These are phyloP conservation scores for Sebastes aleutianus DNA, from an alignment of 2,797 vertebrate genomes.

Conservation along the genomic window DNA sequence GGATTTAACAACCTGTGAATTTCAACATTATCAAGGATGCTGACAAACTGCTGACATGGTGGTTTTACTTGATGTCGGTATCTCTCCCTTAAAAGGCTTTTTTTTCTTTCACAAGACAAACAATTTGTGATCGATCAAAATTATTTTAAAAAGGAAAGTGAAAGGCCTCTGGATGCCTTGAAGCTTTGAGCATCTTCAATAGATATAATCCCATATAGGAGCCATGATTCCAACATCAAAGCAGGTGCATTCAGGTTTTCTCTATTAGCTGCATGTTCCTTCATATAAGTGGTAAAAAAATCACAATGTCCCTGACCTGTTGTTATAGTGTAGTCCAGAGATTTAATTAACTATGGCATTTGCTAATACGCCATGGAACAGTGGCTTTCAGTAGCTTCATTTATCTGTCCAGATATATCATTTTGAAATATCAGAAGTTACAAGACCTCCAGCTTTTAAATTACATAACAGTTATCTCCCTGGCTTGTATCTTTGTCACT, in stretches of 20 bases:
- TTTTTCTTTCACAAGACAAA: background rate
- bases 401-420: background rate
- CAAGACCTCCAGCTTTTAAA: background rate
- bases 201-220: background rate
- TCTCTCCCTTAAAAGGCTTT: background rate
- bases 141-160: background rate
- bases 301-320: background rate
- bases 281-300: background rate
- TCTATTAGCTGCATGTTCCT: background rate
- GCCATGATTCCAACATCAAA: background rate
- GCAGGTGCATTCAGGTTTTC: background rate
- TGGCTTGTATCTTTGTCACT: constrained; percentile 24
- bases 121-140: background rate
- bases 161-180: background rate
- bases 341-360: constrained; percentile 5
- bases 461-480: background rate
- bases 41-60: constrained; percentile 3
- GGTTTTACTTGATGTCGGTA: background rate
- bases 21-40: background rate
- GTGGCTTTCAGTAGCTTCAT: background rate
- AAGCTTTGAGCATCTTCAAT: background rate
- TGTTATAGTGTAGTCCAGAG: background rate
- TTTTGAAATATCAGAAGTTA: background rate
- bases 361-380: background rate
- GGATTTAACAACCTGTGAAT: constrained; percentile 14